Evolutionary conservation across 2,113 vertebrate species (phyloP).

Genomic region (Dinomys branickii): DNA sequence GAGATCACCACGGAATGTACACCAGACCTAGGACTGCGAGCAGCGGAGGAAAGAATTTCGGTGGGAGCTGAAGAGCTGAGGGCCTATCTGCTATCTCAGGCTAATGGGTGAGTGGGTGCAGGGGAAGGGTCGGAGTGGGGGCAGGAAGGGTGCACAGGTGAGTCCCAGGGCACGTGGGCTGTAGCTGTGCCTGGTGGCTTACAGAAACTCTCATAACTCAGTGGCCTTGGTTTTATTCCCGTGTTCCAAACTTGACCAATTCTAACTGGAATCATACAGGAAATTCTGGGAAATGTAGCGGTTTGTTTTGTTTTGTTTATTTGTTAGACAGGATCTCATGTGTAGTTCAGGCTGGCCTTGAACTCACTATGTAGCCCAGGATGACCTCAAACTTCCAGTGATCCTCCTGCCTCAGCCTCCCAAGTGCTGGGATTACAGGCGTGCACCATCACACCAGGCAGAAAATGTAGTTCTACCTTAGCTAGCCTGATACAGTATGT

Average conservation of each 20-base stretch:
- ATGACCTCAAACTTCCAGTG: too few relatives aligned
- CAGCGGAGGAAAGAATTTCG: not conserved
- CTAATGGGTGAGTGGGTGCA: too few relatives aligned
- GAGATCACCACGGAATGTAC: not conserved
- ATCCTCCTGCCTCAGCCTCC: too few relatives aligned
- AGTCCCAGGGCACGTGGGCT: not conserved
- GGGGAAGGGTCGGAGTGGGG: not conserved
- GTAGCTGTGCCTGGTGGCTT: not conserved
- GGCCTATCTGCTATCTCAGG: not conserved
- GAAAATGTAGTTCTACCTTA: not conserved
- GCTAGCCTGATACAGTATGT: not conserved
- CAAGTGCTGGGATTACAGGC: too few relatives aligned
- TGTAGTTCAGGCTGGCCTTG: not conserved
- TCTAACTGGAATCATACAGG: not conserved
- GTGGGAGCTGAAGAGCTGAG: not conserved
- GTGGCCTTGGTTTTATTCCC: not conserved
- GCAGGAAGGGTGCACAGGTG: not conserved
- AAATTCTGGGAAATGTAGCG: conserved; percentile 16
- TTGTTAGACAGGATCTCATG: not conserved
- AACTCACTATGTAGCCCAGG: not conserved
- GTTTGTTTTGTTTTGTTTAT: not conserved
- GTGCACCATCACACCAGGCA: too few relatives aligned
- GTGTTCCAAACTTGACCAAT: not conserved
- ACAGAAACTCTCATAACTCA: not conserved
- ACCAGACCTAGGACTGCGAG: not conserved